These are phyloP conservation scores for Suillia variegata DNA, from an alignment of 2,888 invertebrate genomes.

Conservation along the genomic window DNA sequence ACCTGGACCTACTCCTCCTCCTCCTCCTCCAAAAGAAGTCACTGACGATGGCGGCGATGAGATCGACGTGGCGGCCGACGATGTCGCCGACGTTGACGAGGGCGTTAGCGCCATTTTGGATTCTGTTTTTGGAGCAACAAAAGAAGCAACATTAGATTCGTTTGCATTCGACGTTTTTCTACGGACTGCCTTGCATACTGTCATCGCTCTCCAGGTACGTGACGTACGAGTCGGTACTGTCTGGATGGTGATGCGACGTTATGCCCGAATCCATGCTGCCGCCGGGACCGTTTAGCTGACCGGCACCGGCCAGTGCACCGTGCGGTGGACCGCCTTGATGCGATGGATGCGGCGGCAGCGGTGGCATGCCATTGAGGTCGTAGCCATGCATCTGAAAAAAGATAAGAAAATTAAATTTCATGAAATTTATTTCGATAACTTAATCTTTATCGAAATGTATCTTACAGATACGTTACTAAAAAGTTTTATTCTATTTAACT, in stretches of 20 bases:
- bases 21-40: constrained; percentile 29
- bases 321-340: constrained; percentile 62
- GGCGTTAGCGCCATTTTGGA: constrained; percentile 58
- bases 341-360: constrained; percentile 52
- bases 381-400: constrained; percentile 86
- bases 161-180: constrained; percentile 61
- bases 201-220: constrained; percentile 91
- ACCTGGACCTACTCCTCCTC: constrained; percentile 26
- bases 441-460: constrained; percentile 83
- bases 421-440: constrained; percentile 48
- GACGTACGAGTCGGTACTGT: constrained; percentile 85
- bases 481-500: background rate
- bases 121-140: constrained; percentile 58
- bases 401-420: constrained; percentile 5
- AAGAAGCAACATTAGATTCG: constrained; percentile 61
- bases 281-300: constrained; percentile 65
- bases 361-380: constrained; percentile 70
- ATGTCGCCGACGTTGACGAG: constrained; percentile 46
- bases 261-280: constrained; percentile 63
- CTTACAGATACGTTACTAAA: background rate
- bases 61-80: constrained; percentile 50
- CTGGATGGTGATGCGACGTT: constrained; percentile 72
- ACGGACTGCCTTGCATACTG: constrained; percentile 76
- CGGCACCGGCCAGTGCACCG: constrained; percentile 62
- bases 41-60: constrained; percentile 49